Percentiles rank a stretch among this genome's conserved stretches.
phyloP scores from a whole-genome alignment of 2,113 vertebrate species.

The Scopus umbretta region DNA sequence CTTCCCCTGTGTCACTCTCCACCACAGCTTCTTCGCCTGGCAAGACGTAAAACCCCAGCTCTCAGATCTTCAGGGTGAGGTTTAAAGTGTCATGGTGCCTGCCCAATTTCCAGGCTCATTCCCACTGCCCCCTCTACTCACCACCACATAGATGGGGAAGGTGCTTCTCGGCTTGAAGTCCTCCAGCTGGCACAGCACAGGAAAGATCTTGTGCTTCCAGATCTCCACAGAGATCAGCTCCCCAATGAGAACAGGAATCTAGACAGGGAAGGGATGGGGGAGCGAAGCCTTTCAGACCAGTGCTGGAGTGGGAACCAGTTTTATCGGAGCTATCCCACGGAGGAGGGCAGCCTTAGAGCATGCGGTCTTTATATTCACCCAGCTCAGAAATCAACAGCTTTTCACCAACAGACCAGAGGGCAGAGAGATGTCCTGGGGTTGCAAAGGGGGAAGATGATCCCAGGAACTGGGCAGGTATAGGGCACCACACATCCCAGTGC shows the following conservation, averaged over 20 bases:
- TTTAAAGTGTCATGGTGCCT: background rate
- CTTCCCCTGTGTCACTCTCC: background rate
- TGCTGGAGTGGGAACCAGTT: background rate
- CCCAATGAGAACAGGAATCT: constrained; percentile 85
- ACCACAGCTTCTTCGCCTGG: background rate
- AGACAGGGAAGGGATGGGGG: background rate
- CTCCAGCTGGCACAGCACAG: constrained; percentile 83
- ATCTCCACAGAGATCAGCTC: constrained; percentile 88
- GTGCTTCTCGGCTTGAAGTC: constrained; percentile 90
- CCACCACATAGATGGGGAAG: constrained; percentile 92
- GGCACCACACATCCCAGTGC: background rate
- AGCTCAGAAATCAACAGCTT: background rate
- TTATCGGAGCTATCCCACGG: background rate
- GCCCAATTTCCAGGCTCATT: rapidly evolving
- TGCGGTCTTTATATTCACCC: background rate
- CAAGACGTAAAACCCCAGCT: background rate
- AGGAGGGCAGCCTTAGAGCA: background rate
- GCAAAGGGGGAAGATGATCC: background rate
- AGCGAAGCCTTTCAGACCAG: background rate
- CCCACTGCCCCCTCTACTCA: constrained; percentile 66
- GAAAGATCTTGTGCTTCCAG: constrained; percentile 94
- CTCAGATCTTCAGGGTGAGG: background rate
- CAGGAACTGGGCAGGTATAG: background rate
- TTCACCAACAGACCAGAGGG: background rate
- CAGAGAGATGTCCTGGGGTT: background rate